These are phyloP conservation scores for Neolamprologus cancellatus DNA, from an alignment of 2,113 vertebrate species.

Conservation along the genomic window DNA sequence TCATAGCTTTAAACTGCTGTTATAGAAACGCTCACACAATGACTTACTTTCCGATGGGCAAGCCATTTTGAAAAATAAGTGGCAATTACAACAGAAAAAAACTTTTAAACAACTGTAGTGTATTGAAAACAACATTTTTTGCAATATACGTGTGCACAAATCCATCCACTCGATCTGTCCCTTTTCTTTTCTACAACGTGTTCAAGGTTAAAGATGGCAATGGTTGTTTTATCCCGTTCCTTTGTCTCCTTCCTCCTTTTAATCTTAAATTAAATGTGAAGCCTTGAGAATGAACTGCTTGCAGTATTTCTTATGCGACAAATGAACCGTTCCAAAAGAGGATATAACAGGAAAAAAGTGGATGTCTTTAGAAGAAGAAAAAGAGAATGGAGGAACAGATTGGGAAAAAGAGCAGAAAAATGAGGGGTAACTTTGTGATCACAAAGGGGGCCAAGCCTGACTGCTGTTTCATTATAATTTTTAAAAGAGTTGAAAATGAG, in stretches of 20 bases:
- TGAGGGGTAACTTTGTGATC: not conserved
- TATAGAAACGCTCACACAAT: not conserved
- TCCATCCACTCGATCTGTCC: not conserved
- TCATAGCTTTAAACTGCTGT: not conserved
- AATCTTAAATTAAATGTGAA: not conserved
- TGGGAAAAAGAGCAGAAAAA: not conserved
- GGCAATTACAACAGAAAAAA: not conserved
- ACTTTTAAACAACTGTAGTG: not conserved
- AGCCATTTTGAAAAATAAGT: not conserved
- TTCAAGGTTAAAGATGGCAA: not conserved
- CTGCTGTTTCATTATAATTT: conserved; percentile 5
- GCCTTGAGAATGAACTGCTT: not conserved
- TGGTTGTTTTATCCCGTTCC: not conserved
- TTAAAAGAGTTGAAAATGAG: not conserved
- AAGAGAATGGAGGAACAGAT: not conserved
- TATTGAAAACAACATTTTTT: not conserved
- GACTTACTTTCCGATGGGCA: not conserved
- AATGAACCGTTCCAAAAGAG: not conserved
- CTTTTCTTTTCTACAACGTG: not conserved
- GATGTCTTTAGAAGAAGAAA: not conserved
- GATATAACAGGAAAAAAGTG: not conserved
- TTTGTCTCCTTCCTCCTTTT: not conserved
- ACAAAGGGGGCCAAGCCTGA: not conserved
- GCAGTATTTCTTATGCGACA: not conserved
- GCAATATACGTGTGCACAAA: not conserved